Evolutionary conservation across 1,140 invertebrate species (phyloP).

Genomic region (Sitobion miscanthi): DNA sequence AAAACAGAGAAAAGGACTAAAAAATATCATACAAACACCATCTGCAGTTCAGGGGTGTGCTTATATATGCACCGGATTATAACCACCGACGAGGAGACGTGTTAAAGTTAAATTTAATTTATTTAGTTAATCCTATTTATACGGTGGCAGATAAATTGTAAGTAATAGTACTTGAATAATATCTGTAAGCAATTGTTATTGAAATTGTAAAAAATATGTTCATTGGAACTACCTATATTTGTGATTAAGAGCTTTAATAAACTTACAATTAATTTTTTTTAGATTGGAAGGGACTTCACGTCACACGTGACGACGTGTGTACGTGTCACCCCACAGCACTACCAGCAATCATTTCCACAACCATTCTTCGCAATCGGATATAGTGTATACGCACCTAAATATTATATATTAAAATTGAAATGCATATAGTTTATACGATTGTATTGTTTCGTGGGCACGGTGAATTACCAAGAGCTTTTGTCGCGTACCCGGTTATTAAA

Average conservation of each 20-base stretch:
- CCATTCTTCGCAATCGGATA: background rate
- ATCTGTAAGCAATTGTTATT: too few species aligned
- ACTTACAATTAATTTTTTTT: background rate
- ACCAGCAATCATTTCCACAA: background rate
- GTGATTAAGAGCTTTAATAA: background rate
- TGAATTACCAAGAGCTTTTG: background rate
- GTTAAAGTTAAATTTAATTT: background rate
- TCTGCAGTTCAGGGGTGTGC: background rate
- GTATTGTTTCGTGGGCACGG: slow-evolving; percentile 20
- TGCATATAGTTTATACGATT: background rate
- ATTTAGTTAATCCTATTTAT: background rate
- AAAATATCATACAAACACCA: background rate
- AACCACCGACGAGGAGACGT: too few species aligned
- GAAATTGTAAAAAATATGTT: background rate
- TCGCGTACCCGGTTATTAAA: slow-evolving; percentile 22
- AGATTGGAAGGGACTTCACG: background rate
- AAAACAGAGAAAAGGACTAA: background rate
- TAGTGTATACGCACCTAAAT: background rate
- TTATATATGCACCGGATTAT: background rate
- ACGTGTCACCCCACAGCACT: background rate
- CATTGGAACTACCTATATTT: background rate
- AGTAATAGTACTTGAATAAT: background rate
- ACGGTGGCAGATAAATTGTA: background rate
- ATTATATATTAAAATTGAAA: too few species aligned
- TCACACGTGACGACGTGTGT: background rate